phyloP scores from a whole-genome alignment of 2,888 invertebrate genomes.

The Leistus spinibarbis region DNA sequence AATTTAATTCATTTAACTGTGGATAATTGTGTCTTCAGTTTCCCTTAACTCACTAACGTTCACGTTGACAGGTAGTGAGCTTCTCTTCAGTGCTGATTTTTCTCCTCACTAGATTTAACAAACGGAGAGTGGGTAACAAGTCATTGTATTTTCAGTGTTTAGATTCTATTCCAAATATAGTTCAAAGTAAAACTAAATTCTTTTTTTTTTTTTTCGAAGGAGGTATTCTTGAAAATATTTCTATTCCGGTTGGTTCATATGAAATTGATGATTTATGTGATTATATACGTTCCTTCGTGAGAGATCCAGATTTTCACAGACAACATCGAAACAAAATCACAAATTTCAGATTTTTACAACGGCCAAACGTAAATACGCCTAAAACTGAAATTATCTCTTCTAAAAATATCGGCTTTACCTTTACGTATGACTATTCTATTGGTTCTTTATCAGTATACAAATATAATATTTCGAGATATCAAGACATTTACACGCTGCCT shows the following conservation, averaged over 20 bases:
- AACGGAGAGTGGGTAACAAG: too few species aligned
- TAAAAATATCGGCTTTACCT: conserved; percentile 29
- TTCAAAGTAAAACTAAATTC: too few species aligned
- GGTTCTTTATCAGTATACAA: conserved; percentile 45
- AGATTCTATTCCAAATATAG: too few species aligned
- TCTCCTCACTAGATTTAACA: too few species aligned
- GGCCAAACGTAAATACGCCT: conserved; percentile 38
- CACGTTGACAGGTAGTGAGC: neutral
- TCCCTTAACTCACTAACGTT: too few species aligned
- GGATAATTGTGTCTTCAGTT: too few species aligned
- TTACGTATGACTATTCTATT: conserved; percentile 36
- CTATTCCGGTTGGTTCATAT: neutral
- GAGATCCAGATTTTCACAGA: too few species aligned
- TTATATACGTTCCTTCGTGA: neutral
- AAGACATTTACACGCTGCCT: conserved; percentile 47
- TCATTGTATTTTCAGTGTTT: too few species aligned
- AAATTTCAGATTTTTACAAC: neutral
- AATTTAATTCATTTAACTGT: too few species aligned
- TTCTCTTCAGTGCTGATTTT: too few species aligned
- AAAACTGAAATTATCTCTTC: conserved; percentile 35
- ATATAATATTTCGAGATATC: conserved; percentile 39
- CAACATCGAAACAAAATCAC: too few species aligned
- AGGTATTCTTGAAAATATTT: neutral
- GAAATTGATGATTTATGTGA: neutral
- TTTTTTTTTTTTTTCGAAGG: neutral